phyloP scores from a whole-genome alignment of 2,797 vertebrate genomes.

The Sternotherus odoratus region DNA sequence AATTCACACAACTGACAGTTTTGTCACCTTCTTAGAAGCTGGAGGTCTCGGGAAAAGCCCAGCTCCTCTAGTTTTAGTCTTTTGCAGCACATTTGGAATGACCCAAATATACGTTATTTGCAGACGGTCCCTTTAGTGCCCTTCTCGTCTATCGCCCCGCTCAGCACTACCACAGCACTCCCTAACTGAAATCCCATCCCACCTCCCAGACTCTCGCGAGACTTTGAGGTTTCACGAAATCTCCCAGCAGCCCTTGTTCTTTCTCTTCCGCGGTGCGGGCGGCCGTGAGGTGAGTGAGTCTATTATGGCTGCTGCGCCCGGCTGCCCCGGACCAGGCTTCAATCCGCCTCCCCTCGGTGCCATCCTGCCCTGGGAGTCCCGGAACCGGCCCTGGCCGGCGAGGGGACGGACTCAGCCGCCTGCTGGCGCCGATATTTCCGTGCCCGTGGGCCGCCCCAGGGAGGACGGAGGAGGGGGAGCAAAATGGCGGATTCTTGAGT shows the following conservation, averaged over 20 bases:
- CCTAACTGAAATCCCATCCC: rapidly evolving
- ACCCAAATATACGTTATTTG: background rate
- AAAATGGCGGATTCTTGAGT: too few relatives aligned
- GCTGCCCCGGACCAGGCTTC: rapidly evolving
- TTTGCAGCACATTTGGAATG: background rate
- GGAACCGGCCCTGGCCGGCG: background rate
- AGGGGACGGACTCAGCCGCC: background rate
- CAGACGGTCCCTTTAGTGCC: rapidly evolving
- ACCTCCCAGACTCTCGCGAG: background rate
- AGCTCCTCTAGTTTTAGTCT: background rate
- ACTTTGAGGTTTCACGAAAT: rapidly evolving
- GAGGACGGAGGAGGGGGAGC: background rate
- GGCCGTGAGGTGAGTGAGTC: constrained; percentile 31
- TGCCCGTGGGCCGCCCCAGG: background rate
- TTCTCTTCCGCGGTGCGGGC: constrained; percentile 8
- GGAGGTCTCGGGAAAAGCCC: background rate
- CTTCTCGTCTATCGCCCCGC: rapidly evolving
- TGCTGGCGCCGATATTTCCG: background rate
- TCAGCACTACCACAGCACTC: background rate
- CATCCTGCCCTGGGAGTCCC: background rate
- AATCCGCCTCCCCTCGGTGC: background rate
- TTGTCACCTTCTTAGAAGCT: background rate
- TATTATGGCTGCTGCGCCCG: rapidly evolving
- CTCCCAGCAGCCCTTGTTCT: background rate
- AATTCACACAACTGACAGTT: background rate